Evolutionary conservation across 1,140 invertebrate genomes (phyloP).

Genomic region (Ceratina australensis): DNA sequence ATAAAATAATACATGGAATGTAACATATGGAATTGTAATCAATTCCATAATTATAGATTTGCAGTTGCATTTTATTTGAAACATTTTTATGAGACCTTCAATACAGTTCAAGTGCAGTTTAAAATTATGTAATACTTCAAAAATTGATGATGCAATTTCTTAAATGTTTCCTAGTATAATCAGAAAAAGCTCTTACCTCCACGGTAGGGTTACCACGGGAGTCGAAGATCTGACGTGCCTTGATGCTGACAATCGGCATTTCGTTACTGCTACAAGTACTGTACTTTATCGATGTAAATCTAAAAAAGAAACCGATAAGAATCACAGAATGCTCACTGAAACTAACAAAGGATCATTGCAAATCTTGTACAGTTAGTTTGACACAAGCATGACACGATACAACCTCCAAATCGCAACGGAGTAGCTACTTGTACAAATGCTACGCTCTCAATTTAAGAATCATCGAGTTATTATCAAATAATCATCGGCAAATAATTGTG

Average conservation of each 20-base stretch:
- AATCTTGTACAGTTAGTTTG: not conserved
- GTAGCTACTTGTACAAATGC: not conserved
- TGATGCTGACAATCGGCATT: slow-evolving; percentile 91
- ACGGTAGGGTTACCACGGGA: slow-evolving; percentile 99
- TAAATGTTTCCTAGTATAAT: not conserved
- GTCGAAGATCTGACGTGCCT: slow-evolving; percentile 98
- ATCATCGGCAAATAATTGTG: too few relatives aligned
- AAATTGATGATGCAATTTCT: not conserved
- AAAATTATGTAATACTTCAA: too few relatives aligned
- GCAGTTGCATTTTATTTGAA: too few relatives aligned
- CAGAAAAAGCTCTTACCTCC: slow-evolving; percentile 84
- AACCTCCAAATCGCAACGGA: not conserved
- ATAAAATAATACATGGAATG: slow-evolving; percentile 35
- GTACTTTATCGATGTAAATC: slow-evolving; percentile 61
- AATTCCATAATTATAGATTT: slow-evolving; percentile 62
- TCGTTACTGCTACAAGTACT: slow-evolving; percentile 64
- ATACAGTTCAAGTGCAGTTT: too few relatives aligned
- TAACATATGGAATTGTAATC: too few relatives aligned
- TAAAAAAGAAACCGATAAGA: slow-evolving; percentile 44
- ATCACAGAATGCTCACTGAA: not conserved
- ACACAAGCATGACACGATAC: not conserved
- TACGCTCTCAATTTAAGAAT: not conserved
- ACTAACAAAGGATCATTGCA: not conserved
- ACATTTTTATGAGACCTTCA: too few relatives aligned
- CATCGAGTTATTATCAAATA: not conserved